Evolutionary conservation across 2,888 invertebrate genomes (phyloP).

Genomic region (Polyommatus icarus): DNA sequence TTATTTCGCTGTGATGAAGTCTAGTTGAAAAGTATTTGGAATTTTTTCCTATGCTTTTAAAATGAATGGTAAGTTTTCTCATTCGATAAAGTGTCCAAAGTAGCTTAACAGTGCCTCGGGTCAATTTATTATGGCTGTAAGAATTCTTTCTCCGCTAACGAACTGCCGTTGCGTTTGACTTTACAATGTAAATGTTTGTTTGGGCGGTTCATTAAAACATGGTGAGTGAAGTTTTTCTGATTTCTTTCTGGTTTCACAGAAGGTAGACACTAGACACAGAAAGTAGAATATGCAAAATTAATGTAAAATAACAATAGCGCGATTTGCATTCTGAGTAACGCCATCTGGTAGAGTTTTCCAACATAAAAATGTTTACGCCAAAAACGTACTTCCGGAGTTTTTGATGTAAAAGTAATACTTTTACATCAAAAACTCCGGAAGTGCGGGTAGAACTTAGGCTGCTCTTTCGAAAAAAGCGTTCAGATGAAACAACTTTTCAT

Average conservation of each 20-base stretch:
- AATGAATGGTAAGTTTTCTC: not conserved
- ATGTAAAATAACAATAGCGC: not conserved
- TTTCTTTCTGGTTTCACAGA: not conserved
- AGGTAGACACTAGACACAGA: not conserved
- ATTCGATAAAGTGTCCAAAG: not conserved
- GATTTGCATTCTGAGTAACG: not conserved
- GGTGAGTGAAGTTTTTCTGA: not conserved
- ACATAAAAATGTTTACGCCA: not conserved
- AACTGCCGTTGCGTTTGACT: not conserved
- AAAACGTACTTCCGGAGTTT: too few species aligned
- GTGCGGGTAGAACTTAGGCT: too few species aligned
- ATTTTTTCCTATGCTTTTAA: too few species aligned
- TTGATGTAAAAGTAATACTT: too few species aligned
- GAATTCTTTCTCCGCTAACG: not conserved
- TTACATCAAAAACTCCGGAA: too few species aligned
- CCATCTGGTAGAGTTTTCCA: not conserved
- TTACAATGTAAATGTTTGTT: conserved; percentile 23
- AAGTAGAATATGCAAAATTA: not conserved
- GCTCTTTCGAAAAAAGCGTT: too few species aligned
- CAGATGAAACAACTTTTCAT: too few species aligned
- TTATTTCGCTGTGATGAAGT: too few species aligned
- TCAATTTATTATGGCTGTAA: not conserved
- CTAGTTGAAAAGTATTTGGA: too few species aligned
- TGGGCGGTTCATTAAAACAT: conserved; percentile 10
- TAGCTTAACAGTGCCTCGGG: not conserved